phyloP scores from a whole-genome alignment of 2,113 vertebrate genomes.

The Nannospalax galili region DNA sequence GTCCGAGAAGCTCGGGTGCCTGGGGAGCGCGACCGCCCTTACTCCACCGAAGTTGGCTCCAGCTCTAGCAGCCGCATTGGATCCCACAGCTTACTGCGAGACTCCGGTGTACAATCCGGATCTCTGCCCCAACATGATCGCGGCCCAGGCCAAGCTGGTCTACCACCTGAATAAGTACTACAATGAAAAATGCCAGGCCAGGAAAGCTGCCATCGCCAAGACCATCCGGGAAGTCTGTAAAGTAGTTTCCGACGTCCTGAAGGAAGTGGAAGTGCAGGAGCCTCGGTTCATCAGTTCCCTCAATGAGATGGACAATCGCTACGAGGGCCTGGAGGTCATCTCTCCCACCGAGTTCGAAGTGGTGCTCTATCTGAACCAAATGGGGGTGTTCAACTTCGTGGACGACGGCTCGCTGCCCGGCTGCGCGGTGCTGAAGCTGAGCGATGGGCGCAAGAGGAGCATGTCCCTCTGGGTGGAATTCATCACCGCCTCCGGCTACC shows the following conservation, averaged over 20 bases:
- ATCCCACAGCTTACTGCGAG: constrained; percentile 99
- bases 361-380: constrained; percentile 99
- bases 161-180: constrained; percentile 99
- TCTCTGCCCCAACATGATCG: constrained; percentile 99
- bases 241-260: constrained; percentile 98
- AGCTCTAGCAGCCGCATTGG: constrained; percentile 99
- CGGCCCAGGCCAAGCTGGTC: constrained; percentile 99
- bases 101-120: constrained; percentile 99
- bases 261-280: constrained; percentile 99
- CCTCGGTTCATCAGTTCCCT: constrained; percentile 99
- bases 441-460: constrained; percentile 98
- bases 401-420: constrained; percentile 99
- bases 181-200: constrained; percentile 98
- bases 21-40: constrained; percentile 82
- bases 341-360: constrained; percentile 99
- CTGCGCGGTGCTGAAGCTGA: constrained; percentile 98
- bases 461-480: constrained; percentile 99
- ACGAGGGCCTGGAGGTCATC: constrained; percentile 97
- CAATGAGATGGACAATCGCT: constrained; percentile 99
- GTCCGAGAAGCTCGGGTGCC: constrained; percentile 68
- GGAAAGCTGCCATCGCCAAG: constrained; percentile 98
- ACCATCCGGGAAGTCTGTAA: constrained; percentile 99
- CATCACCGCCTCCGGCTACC: constrained; percentile 99
- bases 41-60: constrained; percentile 99
- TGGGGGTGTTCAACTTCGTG: constrained; percentile 99